phyloP scores from a whole-genome alignment of 2,797 vertebrate genomes.

The Rhabdophis nuchalis region DNA sequence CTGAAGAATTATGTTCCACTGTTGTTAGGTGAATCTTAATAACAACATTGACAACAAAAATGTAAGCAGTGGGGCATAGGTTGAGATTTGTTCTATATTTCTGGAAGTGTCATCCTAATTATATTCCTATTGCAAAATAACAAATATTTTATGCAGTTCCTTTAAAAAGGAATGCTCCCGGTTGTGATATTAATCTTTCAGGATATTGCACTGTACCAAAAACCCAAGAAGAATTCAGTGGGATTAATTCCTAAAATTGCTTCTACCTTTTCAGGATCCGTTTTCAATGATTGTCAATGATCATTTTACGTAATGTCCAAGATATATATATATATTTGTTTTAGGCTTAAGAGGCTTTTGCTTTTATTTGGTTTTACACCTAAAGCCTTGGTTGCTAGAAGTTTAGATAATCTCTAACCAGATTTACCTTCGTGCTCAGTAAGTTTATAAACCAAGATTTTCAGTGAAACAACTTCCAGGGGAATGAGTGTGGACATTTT shows the following conservation, averaged over 20 bases:
- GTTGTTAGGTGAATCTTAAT: background rate
- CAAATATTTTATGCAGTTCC: background rate
- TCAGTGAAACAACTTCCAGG: background rate
- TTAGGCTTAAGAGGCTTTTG: background rate
- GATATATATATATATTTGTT: background rate
- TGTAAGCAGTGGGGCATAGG: background rate
- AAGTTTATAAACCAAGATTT: background rate
- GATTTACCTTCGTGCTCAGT: background rate
- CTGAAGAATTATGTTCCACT: background rate
- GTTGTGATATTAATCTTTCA: background rate
- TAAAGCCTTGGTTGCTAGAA: background rate
- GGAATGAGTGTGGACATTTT: background rate
- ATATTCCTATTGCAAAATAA: background rate
- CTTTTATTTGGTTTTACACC: background rate
- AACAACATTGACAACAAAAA: background rate
- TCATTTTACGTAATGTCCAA: background rate
- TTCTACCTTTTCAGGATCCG: background rate
- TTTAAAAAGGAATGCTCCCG: background rate
- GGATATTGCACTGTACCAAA: background rate
- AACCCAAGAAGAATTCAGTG: background rate
- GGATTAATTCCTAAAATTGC: background rate
- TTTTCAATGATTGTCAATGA: background rate
- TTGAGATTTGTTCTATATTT: background rate
- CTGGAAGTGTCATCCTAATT: background rate
- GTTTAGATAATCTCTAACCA: background rate